These are phyloP conservation scores for Hylomyscus alleni DNA, from an alignment of 2,797 vertebrate species.

Conservation along the genomic window DNA sequence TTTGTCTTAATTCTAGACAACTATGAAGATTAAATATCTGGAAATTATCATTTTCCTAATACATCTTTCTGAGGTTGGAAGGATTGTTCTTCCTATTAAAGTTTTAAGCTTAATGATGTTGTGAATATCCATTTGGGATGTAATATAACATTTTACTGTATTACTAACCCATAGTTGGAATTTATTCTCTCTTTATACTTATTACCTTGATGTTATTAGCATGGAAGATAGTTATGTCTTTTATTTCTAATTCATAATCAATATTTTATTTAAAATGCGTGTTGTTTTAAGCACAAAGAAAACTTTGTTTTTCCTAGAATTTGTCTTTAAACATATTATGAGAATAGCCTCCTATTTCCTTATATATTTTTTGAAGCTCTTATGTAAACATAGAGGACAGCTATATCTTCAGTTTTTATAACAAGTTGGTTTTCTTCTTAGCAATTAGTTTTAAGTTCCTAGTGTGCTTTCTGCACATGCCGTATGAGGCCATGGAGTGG, in stretches of 20 bases:
- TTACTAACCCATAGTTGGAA: background rate
- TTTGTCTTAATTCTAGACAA: background rate
- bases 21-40: background rate
- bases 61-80: background rate
- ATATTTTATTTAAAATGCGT: background rate
- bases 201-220: background rate
- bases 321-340: background rate
- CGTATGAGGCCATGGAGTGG: background rate
- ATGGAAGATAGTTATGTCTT: background rate
- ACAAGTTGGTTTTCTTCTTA: slow-evolving; percentile 52
- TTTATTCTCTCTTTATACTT: background rate
- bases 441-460: slow-evolving; percentile 47
- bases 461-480: background rate
- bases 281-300: slow-evolving; percentile 1
- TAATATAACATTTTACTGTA: background rate
- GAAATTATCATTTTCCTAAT: background rate
- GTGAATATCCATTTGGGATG: background rate
- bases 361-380: background rate
- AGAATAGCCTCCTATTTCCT: background rate
- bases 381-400: slow-evolving; percentile 28
- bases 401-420: slow-evolving; percentile 46
- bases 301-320: background rate
- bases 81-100: background rate
- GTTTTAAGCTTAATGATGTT: background rate
- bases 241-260: background rate